Base-by-base conservation (phyloP, 2,113 vertebrate species). In the Ploceus nigricollis region DNA sequence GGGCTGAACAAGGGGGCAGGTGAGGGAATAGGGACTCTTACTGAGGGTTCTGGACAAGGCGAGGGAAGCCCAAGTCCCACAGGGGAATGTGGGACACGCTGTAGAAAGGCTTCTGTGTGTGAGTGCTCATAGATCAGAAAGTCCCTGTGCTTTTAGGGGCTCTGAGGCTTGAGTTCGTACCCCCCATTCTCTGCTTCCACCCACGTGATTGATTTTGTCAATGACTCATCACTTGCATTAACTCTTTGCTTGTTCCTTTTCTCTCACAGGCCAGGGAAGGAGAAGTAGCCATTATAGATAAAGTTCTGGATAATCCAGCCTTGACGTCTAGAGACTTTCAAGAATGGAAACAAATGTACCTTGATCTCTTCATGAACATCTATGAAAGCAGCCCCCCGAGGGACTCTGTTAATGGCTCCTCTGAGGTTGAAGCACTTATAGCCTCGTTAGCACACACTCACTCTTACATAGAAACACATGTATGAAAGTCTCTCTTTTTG, bases 381-480 rank as follows among this genome's bases (percentile, higher is more conserved):
- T 98, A 95, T 96, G 98, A 98, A 79, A 98, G 97, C 87, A 97
- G 97, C 95, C 96, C 95, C 58, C 69, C 45, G 31, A 96, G 97
- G 96, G 97, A 98, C 91, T 98, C 97, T 93, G 87, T 97, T 86
- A 98, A 95, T 93, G 97, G 96, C 92, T 98, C 98, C 1, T 89
- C 98, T 45, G 98, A 98, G 90, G 97, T 98, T 70, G 98, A 98
- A 95, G 98, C 98, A 50, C 98, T 98, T 56, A 98, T 98, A 91
- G 98, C 98, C 72, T 99, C 99, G 44, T 98, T 99, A 94, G 98
- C 99, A 2, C 99, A 99, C 97, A 99, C 99, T 25, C 99, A 99
- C 98, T 99, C 99, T 30, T 99, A 99, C 97, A 99, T 99, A 85
- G 99, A 99, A 98, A 99, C 99, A 7, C 99, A 99, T 57, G 99